These are phyloP conservation scores for Sarcophaga subvicina DNA, from an alignment of 2,888 invertebrate species.

Conservation along the genomic window DNA sequence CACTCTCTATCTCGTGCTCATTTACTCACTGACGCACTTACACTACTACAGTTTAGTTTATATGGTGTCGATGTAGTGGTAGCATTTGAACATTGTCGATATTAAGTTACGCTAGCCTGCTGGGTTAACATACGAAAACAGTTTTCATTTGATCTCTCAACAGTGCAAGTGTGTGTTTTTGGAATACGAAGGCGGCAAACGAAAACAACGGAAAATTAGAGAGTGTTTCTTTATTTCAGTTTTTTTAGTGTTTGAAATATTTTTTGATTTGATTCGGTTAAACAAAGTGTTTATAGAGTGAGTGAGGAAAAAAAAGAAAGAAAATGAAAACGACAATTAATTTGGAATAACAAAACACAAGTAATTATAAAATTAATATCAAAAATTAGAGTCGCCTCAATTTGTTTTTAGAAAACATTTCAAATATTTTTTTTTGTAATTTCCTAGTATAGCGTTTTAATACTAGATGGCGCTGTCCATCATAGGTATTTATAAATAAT, in stretches of 20 bases:
- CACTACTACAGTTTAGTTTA: constrained; percentile 16
- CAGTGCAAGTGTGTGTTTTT: constrained; percentile 68
- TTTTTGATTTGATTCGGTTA: too few species aligned
- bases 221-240: neutral
- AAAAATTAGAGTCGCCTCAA: neutral
- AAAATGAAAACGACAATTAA: constrained; percentile 7
- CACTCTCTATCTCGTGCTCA: neutral
- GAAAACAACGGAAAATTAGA: constrained; percentile 57
- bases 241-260: too few species aligned
- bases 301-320: constrained; percentile 11
- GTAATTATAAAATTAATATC: neutral
- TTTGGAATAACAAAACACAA: constrained; percentile 1
- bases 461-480: constrained; percentile 49
- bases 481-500: neutral
- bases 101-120: constrained; percentile 62
- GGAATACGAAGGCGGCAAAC: constrained; percentile 26
- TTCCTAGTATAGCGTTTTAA: constrained; percentile 10
- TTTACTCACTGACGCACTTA: constrained; percentile 38
- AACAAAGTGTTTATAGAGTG: neutral
- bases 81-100: constrained; percentile 49
- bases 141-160: constrained; percentile 69
- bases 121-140: constrained; percentile 63
- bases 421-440: constrained; percentile 26
- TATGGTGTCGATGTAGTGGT: constrained; percentile 42
- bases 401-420: neutral